A percentile compares a stretch with the other conserved stretches of the same genome.
Conservation (phyloP, 2,888 invertebrate species). For the Zaprionus lineosus region DNA sequence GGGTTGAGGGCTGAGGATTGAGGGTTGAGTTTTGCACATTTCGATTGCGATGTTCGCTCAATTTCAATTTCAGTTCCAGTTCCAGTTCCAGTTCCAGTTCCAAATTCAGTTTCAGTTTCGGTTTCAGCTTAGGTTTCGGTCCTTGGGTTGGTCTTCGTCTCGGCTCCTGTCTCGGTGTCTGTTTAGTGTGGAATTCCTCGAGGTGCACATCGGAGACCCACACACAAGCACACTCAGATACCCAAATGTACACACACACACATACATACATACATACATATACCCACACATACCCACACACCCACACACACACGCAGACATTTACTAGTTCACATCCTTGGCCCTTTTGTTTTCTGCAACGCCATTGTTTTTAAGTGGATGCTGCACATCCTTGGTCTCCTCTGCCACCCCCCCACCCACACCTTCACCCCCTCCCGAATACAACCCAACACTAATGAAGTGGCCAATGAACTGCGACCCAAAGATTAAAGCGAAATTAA, state of each 20-base stretch:
- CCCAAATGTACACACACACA: slow-evolving; percentile 3
- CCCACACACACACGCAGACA: slow-evolving; percentile 5
- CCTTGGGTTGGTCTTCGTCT: neutral
- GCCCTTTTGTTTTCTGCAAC: slow-evolving; percentile 63
- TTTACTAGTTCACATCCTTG: slow-evolving; percentile 20
- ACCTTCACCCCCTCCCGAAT: neutral
- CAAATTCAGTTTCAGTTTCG: slow-evolving; percentile 1
- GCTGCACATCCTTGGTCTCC: slow-evolving; percentile 53
- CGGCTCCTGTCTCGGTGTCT: slow-evolving; percentile 14
- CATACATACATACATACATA: slow-evolving; percentile 3
- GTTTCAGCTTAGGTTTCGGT: neutral
- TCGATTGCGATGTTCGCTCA: neutral
- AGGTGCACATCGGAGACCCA: slow-evolving; percentile 49
- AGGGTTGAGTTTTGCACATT: no score
- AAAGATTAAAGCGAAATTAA: slow-evolving; percentile 74
- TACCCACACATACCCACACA: slow-evolving; percentile 1
- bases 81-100: neutral
- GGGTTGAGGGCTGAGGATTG: neutral
- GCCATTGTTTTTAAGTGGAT: slow-evolving; percentile 74
- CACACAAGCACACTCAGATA: slow-evolving; percentile 21
- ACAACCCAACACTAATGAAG: slow-evolving; percentile 76
- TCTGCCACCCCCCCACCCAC: neutral
- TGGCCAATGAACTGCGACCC: slow-evolving; percentile 75
- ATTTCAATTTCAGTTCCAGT: no score
- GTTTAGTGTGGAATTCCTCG: slow-evolving; percentile 56